phyloP scores from a whole-genome alignment of 2,113 vertebrate species.

The Struthidea cinerea region DNA sequence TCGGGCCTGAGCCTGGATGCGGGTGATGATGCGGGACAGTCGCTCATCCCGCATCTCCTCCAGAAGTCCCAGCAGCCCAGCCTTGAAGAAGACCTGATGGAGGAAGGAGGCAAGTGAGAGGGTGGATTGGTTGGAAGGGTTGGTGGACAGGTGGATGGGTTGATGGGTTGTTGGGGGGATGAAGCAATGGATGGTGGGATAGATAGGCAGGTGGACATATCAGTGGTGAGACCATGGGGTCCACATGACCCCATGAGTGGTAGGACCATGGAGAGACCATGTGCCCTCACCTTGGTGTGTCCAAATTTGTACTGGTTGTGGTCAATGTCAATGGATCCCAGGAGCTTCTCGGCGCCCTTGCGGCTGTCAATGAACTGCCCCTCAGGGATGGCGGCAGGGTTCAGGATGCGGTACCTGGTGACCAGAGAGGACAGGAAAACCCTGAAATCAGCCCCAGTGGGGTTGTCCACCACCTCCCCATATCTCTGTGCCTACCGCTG shows the following conservation, averaged over 20 bases:
- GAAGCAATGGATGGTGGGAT: not conserved
- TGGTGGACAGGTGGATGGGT: not conserved
- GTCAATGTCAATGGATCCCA: slow-evolving; percentile 80
- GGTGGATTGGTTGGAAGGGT: not conserved
- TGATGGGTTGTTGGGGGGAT: not conserved
- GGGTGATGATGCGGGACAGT: slow-evolving; percentile 85
- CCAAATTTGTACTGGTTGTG: slow-evolving; percentile 86
- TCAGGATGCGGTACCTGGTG: slow-evolving; percentile 65
- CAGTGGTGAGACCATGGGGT: not conserved
- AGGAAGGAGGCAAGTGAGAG: not conserved
- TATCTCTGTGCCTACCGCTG: slow-evolving; percentile 68
- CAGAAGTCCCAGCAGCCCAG: slow-evolving; percentile 84
- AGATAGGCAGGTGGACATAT: not conserved
- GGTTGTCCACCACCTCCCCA: not conserved
- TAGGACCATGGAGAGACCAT: not conserved
- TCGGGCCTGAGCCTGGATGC: slow-evolving; percentile 84
- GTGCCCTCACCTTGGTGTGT: slow-evolving; percentile 74
- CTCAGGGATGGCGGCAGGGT: slow-evolving; percentile 64
- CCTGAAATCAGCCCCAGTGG: not conserved
- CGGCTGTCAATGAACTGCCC: slow-evolving; percentile 92
- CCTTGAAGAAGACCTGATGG: slow-evolving; percentile 79
- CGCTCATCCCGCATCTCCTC: slow-evolving; percentile 92
- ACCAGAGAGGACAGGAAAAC: slow-evolving; percentile 13
- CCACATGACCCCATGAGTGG: not conserved
- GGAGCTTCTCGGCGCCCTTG: slow-evolving; percentile 79